Conservation (phyloP, 2,888 invertebrate genomes). For the Noctua fimbriata region DNA sequence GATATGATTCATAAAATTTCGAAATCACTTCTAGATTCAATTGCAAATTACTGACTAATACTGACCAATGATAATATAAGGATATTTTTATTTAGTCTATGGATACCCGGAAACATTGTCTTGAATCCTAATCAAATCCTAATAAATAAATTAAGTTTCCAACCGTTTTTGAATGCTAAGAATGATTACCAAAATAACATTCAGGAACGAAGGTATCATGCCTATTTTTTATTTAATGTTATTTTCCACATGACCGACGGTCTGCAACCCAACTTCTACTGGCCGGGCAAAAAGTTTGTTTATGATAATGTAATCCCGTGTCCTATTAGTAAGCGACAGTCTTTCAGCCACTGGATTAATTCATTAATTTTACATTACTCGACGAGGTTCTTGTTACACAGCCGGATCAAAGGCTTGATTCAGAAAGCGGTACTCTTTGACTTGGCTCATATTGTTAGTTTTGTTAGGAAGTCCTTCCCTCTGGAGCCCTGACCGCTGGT, state of each 20-base stretch:
- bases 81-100: constrained; percentile 9
- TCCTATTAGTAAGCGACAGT: neutral
- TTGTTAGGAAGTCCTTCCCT: too few relatives aligned
- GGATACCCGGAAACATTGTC: constrained; percentile 13
- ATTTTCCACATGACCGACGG: neutral
- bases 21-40: constrained; percentile 25
- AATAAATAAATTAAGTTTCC: neutral
- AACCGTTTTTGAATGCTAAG: neutral
- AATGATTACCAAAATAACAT: neutral
- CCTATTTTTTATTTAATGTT: neutral
- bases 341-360: too few relatives aligned
- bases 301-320: neutral
- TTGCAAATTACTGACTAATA: constrained; percentile 4
- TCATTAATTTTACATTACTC: too few relatives aligned
- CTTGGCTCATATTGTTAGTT: too few relatives aligned
- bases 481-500: too few relatives aligned
- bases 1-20: neutral
- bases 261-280: neutral
- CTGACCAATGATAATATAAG: neutral
- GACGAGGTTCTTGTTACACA: too few relatives aligned
- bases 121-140: neutral
- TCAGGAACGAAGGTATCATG: neutral
- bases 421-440: too few relatives aligned
- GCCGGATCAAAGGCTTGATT: too few relatives aligned
- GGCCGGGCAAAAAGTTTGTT: neutral